phyloP scores from a whole-genome alignment of 2,113 vertebrate genomes.

The Megaceryle torquata region DNA sequence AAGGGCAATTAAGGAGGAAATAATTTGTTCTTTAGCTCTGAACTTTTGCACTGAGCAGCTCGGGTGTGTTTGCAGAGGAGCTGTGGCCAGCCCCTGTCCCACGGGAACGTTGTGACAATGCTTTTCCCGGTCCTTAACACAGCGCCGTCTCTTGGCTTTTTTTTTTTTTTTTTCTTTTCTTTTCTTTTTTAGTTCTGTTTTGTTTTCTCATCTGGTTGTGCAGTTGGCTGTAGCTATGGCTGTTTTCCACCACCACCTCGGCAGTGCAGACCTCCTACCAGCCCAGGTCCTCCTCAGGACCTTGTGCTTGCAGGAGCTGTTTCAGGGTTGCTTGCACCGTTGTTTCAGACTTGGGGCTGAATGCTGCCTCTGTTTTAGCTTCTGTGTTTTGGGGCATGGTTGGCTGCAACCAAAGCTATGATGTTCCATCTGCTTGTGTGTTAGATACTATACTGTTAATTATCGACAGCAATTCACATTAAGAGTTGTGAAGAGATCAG shows the following conservation, averaged over 20 bases:
- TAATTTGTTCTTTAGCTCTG: slow-evolving; percentile 17
- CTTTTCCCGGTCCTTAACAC: slow-evolving; percentile 25
- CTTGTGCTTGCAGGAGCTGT: fast-evolving
- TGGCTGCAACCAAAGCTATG: neutral
- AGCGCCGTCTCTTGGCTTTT: neutral
- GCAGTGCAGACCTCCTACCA: neutral
- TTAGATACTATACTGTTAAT: neutral
- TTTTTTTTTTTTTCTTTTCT: neutral
- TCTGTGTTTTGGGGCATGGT: neutral
- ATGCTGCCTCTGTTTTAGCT: neutral
- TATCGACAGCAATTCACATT: neutral
- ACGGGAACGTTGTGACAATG: slow-evolving; percentile 22
- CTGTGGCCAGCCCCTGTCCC: neutral
- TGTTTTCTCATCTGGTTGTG: fast-evolving
- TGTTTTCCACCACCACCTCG: neutral
- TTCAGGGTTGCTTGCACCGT: fast-evolving
- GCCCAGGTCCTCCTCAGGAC: neutral
- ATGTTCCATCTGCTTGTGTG: fast-evolving
- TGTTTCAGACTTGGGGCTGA: neutral
- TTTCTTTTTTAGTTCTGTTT: too few species aligned
- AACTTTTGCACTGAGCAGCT: slow-evolving; percentile 39
- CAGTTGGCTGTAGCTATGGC: neutral
- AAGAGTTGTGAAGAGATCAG: neutral
- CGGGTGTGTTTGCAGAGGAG: slow-evolving; percentile 12
- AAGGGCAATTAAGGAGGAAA: slow-evolving; percentile 37